Conservation (phyloP, 2,113 vertebrate genomes). For the Picathartes gymnocephalus region DNA sequence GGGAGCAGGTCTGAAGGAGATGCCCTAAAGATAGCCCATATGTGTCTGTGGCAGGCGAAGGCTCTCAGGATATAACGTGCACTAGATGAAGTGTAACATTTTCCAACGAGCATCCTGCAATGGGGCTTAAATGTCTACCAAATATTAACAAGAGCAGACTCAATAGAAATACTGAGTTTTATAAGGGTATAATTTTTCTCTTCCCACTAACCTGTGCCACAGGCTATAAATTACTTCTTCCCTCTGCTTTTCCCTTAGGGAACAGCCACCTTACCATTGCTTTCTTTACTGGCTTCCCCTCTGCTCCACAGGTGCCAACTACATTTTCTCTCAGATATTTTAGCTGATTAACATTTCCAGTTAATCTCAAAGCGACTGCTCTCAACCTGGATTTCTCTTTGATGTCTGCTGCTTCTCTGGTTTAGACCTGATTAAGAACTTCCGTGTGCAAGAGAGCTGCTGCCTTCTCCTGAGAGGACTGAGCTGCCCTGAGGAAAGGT, state of each 20-base stretch:
- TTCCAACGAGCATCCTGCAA: neutral
- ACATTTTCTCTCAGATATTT: neutral
- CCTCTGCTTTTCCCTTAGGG: neutral
- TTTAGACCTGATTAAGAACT: neutral
- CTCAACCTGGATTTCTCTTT: neutral
- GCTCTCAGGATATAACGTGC: neutral
- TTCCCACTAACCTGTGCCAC: neutral
- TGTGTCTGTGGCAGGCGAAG: neutral
- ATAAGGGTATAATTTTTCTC: neutral
- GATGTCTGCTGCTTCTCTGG: neutral
- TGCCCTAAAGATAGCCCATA: neutral
- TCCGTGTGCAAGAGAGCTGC: neutral
- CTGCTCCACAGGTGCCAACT: neutral
- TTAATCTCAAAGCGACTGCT: neutral
- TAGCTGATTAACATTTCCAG: conserved; percentile 22
- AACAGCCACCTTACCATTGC: neutral
- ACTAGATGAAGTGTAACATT: neutral
- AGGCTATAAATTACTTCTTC: neutral
- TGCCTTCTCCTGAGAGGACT: neutral
- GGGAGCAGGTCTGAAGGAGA: neutral
- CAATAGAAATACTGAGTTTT: neutral
- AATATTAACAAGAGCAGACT: neutral
- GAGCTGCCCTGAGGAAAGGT: neutral
- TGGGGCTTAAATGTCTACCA: neutral
- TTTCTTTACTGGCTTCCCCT: neutral